Conservation (phyloP, 2,888 invertebrate species). For the Lucinisca nassula region DNA sequence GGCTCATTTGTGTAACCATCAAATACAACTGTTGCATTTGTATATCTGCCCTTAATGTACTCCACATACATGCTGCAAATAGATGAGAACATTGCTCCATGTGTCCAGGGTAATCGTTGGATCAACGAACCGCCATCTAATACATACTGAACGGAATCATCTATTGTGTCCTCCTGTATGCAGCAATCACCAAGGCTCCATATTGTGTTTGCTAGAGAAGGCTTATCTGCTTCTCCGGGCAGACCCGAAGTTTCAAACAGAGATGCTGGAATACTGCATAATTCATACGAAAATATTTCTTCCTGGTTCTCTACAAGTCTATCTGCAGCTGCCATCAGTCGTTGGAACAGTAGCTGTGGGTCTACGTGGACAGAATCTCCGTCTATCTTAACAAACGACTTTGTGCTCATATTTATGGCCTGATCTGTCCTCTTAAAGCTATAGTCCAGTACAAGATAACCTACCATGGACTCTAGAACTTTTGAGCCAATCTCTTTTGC, state of each 20-base stretch:
- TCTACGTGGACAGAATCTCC: constrained; percentile 1
- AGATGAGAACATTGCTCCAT: background rate
- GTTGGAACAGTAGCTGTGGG: constrained; percentile 20
- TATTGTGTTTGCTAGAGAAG: background rate
- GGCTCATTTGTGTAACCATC: constrained; percentile 20
- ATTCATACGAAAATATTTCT: constrained; percentile 18
- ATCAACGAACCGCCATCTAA: constrained; percentile 17
- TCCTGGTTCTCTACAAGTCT: constrained; percentile 8
- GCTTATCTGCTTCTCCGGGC: constrained; percentile 1
- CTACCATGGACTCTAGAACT: constrained; percentile 54
- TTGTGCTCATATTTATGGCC: constrained; percentile 40
- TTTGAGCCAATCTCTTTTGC: constrained; percentile 49
- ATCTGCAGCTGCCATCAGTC: too few relatives aligned
- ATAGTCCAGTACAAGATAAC: constrained; percentile 29
- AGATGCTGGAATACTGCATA: constrained; percentile 10
- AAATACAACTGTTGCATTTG: background rate
- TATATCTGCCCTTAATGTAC: background rate
- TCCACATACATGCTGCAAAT: constrained; percentile 10
- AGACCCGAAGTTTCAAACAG: background rate
- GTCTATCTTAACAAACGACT: constrained; percentile 20
- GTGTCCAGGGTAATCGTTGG: constrained; percentile 12
- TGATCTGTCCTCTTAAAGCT: constrained; percentile 47
- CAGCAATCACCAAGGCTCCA: too few relatives aligned
- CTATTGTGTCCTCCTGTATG: too few relatives aligned
- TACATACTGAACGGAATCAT: constrained; percentile 23